A percentile compares a stretch with the other conserved stretches of the same genome.
These are phyloP conservation scores for Aphelenchoides avenae DNA, from an alignment of 1,140 invertebrate genomes.

Conservation along the genomic window DNA sequence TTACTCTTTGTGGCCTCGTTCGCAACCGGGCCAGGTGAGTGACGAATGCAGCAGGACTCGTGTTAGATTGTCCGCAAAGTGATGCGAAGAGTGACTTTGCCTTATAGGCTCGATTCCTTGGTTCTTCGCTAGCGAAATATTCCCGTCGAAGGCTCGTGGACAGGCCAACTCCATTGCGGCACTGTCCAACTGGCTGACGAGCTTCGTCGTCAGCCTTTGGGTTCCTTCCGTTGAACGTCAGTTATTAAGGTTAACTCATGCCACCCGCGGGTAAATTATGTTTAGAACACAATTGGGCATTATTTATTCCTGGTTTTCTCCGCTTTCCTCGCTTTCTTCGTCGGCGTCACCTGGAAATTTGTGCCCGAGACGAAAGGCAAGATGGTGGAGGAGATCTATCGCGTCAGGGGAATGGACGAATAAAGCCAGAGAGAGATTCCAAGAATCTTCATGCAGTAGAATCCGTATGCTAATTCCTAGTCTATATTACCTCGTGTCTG, in stretches of 20 bases:
- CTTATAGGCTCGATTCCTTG: slow-evolving; percentile 90
- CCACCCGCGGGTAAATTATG: background rate
- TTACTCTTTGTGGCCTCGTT: slow-evolving; percentile 60
- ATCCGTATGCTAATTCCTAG: too few relatives aligned
- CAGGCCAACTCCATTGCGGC: slow-evolving; percentile 96
- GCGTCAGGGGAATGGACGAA: too few relatives aligned
- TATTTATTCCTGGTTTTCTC: slow-evolving; percentile 64
- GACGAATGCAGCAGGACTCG: too few relatives aligned
- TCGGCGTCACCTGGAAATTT: slow-evolving; percentile 63
- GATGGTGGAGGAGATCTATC: too few relatives aligned
- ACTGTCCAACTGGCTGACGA: slow-evolving; percentile 94
- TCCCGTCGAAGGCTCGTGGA: slow-evolving; percentile 88
- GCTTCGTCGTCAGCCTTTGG: slow-evolving; percentile 91
- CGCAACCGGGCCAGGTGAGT: slow-evolving; percentile 58
- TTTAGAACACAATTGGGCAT: slow-evolving; percentile 56
- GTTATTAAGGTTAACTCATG: slow-evolving; percentile 4
- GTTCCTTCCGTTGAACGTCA: slow-evolving; percentile 67
- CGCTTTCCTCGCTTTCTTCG: slow-evolving; percentile 60
- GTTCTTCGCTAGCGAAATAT: slow-evolving; percentile 89
- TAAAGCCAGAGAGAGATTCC: too few relatives aligned
- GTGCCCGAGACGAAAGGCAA: slow-evolving; percentile 66
- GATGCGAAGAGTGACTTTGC: too few relatives aligned
- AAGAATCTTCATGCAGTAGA: too few relatives aligned
- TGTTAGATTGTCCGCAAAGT: too few relatives aligned
- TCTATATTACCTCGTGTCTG: too few relatives aligned